Evolutionary conservation across 2,113 vertebrate species (phyloP).

Genomic region (Scortum barcoo): DNA sequence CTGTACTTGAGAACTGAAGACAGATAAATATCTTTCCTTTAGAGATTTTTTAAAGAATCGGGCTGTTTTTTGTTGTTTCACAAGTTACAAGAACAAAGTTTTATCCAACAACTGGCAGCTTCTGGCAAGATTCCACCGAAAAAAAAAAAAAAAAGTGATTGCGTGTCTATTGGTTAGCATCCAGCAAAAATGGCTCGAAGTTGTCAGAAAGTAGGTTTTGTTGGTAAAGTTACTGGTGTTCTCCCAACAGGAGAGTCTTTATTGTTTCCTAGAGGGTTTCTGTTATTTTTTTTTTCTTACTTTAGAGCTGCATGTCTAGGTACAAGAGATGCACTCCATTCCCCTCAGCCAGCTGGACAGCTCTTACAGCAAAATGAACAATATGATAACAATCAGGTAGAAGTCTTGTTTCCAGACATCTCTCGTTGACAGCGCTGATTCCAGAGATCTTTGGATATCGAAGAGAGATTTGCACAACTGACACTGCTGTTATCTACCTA

Average conservation of each 20-base stretch:
- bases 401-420: background rate
- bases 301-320: conserved; percentile 3
- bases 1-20: background rate
- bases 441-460: background rate
- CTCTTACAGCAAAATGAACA: conserved; percentile 2
- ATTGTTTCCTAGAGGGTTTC: background rate
- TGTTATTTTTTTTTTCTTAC: background rate
- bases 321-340: conserved; percentile 5
- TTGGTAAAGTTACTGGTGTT: conserved; percentile 13
- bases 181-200: background rate
- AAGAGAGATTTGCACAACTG: background rate
- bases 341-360: conserved; percentile 10
- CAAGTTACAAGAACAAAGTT: background rate
- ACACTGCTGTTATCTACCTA: background rate
- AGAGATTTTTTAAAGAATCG: background rate
- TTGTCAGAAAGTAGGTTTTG: conserved; percentile 1
- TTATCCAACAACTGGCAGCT: background rate
- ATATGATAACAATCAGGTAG: conserved; percentile 4
- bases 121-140: background rate
- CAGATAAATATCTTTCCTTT: background rate
- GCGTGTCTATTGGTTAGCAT: background rate
- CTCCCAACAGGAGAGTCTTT: background rate
- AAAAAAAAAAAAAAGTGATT: conserved; percentile 9
- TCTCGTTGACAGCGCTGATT: conserved; percentile 10
- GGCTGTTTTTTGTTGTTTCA: background rate